Conservation (phyloP, 2,113 vertebrate species). For the Epinephelus lanceolatus region DNA sequence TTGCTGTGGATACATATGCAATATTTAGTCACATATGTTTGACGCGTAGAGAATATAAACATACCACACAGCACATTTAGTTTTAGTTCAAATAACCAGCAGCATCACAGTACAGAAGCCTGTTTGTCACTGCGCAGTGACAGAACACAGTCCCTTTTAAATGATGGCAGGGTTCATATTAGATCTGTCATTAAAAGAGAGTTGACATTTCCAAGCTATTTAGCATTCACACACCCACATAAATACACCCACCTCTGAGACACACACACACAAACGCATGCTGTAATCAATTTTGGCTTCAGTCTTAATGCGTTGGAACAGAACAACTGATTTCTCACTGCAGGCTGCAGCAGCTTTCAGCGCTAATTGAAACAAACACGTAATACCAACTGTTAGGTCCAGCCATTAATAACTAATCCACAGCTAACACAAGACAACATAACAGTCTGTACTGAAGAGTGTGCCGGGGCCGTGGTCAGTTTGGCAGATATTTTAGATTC, state of each 20-base stretch:
- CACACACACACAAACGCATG: slow-evolving; percentile 15
- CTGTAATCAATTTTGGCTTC: neutral
- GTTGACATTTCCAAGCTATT: slow-evolving; percentile 55
- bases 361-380: slow-evolving; percentile 38
- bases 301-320: slow-evolving; percentile 41
- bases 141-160: neutral
- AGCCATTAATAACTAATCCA: neutral
- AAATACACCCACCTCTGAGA: neutral
- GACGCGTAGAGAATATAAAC: slow-evolving; percentile 82
- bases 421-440: neutral
- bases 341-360: slow-evolving; percentile 23
- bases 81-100: neutral
- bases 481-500: no score
- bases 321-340: slow-evolving; percentile 36
- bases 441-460: neutral
- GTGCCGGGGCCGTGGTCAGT: neutral
- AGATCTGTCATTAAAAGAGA: slow-evolving; percentile 16
- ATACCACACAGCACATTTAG: neutral
- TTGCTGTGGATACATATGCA: neutral
- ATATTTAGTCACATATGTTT: neutral
- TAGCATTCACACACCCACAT: slow-evolving; percentile 20
- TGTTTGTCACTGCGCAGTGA: neutral
- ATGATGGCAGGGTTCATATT: neutral
- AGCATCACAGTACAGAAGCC: neutral
- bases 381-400: slow-evolving; percentile 12